Percentiles rank a stretch among this genome's conserved stretches.
Conservation (phyloP, 2,797 vertebrate species). For the Artibeus jamaicensis region DNA sequence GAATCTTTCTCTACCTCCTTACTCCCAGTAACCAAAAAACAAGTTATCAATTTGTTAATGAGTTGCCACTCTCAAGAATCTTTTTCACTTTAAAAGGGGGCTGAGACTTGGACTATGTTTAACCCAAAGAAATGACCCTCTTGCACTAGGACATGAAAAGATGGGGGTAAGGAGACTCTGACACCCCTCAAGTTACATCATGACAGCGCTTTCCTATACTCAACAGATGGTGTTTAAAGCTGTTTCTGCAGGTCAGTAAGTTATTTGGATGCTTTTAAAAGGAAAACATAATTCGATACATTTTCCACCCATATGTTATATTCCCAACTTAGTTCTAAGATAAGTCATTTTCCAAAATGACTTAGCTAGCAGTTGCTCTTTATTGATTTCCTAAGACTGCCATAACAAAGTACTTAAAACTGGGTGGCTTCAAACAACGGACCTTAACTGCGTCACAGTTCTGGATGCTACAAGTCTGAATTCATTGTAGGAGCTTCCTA, state of each 20-base stretch:
- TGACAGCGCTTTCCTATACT: neutral
- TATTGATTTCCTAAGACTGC: neutral
- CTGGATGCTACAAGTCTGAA: neutral
- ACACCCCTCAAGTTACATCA: neutral
- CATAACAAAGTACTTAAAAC: neutral
- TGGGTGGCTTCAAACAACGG: neutral
- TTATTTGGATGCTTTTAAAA: neutral
- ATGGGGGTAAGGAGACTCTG: neutral
- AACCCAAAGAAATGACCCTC: neutral
- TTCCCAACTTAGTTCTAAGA: neutral
- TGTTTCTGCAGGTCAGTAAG: neutral
- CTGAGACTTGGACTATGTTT: neutral
- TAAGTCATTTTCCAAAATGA: neutral
- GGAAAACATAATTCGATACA: neutral
- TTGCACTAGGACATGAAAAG: neutral
- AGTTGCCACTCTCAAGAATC: neutral
- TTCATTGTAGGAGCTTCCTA: too few species aligned
- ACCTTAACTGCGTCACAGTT: neutral
- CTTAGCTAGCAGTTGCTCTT: neutral
- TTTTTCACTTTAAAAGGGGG: neutral
- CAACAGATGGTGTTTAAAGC: neutral
- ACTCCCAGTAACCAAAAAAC: neutral
- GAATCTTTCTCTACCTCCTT: neutral
- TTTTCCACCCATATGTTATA: neutral
- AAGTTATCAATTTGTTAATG: neutral